Conservation (phyloP, 2,888 invertebrate species). For the Seira sanloemensis region DNA sequence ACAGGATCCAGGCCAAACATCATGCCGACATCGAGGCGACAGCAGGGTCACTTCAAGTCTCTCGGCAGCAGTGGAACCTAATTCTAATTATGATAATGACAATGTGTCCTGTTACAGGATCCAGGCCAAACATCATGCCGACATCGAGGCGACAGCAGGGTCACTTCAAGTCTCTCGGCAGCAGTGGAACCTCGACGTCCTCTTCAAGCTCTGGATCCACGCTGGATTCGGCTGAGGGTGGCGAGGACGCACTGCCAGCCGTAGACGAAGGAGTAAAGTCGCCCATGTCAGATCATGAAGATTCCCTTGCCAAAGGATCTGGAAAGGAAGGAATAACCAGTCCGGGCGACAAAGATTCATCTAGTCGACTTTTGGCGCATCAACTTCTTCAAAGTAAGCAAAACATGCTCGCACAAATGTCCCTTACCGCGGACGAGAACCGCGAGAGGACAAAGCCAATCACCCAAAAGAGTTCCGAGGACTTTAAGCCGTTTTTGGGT, state of each 20-base stretch:
- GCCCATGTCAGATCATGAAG: not conserved
- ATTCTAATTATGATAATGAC: too few species aligned
- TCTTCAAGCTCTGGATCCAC: not conserved
- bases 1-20: slow-evolving; percentile 44
- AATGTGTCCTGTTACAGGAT: too few species aligned
- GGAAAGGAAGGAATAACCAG: not conserved
- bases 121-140: slow-evolving; percentile 47
- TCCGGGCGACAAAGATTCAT: not conserved
- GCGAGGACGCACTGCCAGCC: not conserved
- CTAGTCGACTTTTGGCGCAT: slow-evolving; percentile 44
- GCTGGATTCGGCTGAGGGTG: not conserved
- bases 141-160: slow-evolving; percentile 32
- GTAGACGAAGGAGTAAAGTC: not conserved
- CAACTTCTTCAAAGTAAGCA: slow-evolving; percentile 65
- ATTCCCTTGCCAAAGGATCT: not conserved
- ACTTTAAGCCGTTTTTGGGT: not conserved
- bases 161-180: slow-evolving; percentile 12
- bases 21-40: slow-evolving; percentile 38
- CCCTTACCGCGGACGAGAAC: slow-evolving; percentile 66
- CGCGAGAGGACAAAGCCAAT: slow-evolving; percentile 41
- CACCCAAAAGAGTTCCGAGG: not conserved
- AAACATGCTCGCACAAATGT: slow-evolving; percentile 67
- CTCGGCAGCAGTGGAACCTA: too few species aligned
- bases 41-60: too few species aligned
- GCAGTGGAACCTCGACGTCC: not conserved